Base-by-base conservation (phyloP, 2,888 invertebrate species). In the Lottia scabra region DNA sequence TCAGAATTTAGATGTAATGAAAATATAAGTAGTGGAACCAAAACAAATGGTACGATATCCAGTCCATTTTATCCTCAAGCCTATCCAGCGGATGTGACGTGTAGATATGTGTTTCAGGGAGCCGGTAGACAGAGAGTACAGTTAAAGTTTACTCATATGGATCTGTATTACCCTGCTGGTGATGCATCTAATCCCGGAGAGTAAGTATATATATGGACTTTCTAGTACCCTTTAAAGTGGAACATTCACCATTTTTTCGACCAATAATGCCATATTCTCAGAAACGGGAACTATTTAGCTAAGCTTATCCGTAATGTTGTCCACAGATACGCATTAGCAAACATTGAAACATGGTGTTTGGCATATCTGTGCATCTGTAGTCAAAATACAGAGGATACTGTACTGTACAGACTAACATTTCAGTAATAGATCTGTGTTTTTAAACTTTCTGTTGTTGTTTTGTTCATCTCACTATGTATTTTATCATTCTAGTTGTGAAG, bases 31-130 rank as follows among this genome's bases (percentile, higher is more conserved):
- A 84, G 84, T 72, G 71, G 71, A 30, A 73, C 67, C 15, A 72
- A 73, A 63, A 83, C 82, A 71, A 80, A 83, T 69, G 96, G 95
- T 78, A 93, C 93, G 63, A 95, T 95, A 91, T 93, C 92, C 88
- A 95, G 94, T 84, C 95, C 95, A n/a, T 93, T 94, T 90, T 95
- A 93, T 90, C 95, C 95, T 5, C 92, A 92, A 74, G 92, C 93
- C 66, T 95, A 95, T 90, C 93, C 94, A 5, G 89, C 92, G 72
- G 92, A 93, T 83, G 92, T 94, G 86, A 93, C 93, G 90, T 96
- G 96, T 88, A 92, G 95, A 71, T 96, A 95, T 91, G 94, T 94
- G 63, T 96, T 96, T 91, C 91, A 92, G 81, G 95, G 94, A 0
- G 92, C 92, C 71, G 92, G 93, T 15, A 93, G 94, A 87, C 94